Evolutionary conservation across 2,113 vertebrate genomes (phyloP), one percentile per base, ranked within the genome.

Genomic region (Bufo gargarizans): DNA sequence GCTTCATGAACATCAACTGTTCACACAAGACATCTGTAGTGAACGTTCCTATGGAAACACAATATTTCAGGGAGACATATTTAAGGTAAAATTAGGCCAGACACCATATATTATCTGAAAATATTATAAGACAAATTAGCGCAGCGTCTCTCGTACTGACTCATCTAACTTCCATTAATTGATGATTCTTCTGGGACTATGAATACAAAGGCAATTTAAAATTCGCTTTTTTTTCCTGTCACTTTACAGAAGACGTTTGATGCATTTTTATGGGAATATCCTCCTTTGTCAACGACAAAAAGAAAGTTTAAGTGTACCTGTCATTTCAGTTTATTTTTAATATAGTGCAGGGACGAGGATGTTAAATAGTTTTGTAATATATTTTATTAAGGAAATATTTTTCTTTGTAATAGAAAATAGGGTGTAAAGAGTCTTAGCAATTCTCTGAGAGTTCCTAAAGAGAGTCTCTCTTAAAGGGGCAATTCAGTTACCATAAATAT

Each of bases 21-120:
- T 80, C 77, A 55, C 61, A 69, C 22, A 56, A 67, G n/a, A 82
- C 61, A 47, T 74, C 79, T 53, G 79, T 45, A 76, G 67, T 45
- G 2, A 76, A 33, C 6, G 86, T 88, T 82, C 76, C 86, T 74
- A 82, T 82, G 79, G 86, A 74, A 88, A 88, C 80, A 13, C 86
- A 74, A 82, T 88, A 43, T 55, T 65, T 88, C 65, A 74, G 50
- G 16, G 77, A 43, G 86, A 82, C 56, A 76, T 78, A 78, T 88
- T 82, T 82, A 22, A 88, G 56, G 67, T 76, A 74, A 82, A 61
- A 76, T 88, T 81, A 76, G 55, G 56, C 67, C 67, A 76, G 55
- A 59, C 79, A 59, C 74, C 63, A 59, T 76, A 50, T 82, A 67
- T 61, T 50, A 67, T 80, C 50, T 58, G 50, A 43, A 80, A 69